phyloP scores from a whole-genome alignment of 92 coral and sea anemone genomes.

The Meandrina meandrites region DNA sequence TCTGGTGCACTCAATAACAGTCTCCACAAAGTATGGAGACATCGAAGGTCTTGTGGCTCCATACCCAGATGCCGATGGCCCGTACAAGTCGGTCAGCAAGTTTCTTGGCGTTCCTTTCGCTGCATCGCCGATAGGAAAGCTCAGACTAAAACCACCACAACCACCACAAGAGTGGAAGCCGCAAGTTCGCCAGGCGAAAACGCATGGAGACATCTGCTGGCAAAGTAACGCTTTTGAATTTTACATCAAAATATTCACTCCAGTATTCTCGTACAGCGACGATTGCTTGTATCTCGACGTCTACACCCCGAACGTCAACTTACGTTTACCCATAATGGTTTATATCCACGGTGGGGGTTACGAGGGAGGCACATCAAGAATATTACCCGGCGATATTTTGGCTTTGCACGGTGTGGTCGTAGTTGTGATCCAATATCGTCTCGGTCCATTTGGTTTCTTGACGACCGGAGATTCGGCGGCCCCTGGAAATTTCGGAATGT shows the following conservation, averaged over 20 bases:
- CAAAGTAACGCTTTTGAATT: conserved; percentile 1
- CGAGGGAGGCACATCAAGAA: conserved; percentile 8
- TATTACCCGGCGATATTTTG: conserved; percentile 17
- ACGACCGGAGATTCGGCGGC: conserved; percentile 60
- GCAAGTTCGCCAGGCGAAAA: conserved; percentile 39
- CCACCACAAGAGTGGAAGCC: conserved; percentile 62
- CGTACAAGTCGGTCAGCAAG: conserved; percentile 39
- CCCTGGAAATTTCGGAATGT: conserved; percentile 77
- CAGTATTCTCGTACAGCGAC: conserved; percentile 28
- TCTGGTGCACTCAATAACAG: not conserved
- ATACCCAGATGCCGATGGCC: conserved; percentile 2
- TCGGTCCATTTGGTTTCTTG: conserved; percentile 60
- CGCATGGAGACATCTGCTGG: conserved; percentile 53
- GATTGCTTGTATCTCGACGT: conserved; percentile 57
- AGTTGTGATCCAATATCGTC: conserved; percentile 61
- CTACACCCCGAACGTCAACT: conserved; percentile 31
- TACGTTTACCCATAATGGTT: conserved; percentile 52
- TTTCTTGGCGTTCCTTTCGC: conserved; percentile 76
- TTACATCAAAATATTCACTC: not conserved
- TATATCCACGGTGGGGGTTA: conserved; percentile 63
- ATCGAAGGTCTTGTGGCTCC: conserved; percentile 12
- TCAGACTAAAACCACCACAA: conserved; percentile 61
- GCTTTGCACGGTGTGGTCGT: conserved; percentile 62
- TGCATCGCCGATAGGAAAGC: conserved; percentile 50
- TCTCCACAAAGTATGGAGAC: conserved; percentile 36